phyloP scores from a whole-genome alignment of 2,113 vertebrate genomes.

The Cygnus buccinator region DNA sequence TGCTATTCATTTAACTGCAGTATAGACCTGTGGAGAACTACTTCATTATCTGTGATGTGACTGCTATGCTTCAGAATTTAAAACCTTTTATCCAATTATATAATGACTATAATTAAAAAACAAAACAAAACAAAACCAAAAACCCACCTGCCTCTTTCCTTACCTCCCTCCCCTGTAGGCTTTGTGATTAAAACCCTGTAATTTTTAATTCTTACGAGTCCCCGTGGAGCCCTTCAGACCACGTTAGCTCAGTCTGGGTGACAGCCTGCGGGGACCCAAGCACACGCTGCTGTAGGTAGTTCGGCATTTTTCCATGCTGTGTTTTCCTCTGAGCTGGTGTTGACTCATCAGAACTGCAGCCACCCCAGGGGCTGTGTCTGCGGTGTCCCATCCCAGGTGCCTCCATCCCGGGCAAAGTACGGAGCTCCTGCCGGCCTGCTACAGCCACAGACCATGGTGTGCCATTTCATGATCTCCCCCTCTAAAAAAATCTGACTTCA shows the following conservation, averaged over 20 bases:
- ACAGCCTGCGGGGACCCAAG: background rate
- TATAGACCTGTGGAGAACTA: background rate
- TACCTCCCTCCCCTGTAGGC: background rate
- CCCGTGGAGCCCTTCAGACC: background rate
- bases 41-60: background rate
- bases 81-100: background rate
- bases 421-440: background rate
- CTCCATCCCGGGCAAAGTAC: background rate
- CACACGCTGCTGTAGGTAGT: background rate
- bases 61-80: background rate
- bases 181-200: slow-evolving; percentile 20
- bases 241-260: slow-evolving; percentile 1
- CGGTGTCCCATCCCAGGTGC: background rate
- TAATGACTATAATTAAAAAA: background rate
- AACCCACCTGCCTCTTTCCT: background rate
- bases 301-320: background rate
- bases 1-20: background rate
- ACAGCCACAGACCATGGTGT: rapidly evolving
- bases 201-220: background rate
- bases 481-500: background rate
- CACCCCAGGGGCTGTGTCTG: background rate
- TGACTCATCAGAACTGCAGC: background rate
- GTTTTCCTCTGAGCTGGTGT: background rate
- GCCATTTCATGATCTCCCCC: background rate
- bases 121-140: background rate